Evolutionary conservation across 2,797 vertebrate species (phyloP).

Genomic region (Sebastes trivittatus): DNA sequence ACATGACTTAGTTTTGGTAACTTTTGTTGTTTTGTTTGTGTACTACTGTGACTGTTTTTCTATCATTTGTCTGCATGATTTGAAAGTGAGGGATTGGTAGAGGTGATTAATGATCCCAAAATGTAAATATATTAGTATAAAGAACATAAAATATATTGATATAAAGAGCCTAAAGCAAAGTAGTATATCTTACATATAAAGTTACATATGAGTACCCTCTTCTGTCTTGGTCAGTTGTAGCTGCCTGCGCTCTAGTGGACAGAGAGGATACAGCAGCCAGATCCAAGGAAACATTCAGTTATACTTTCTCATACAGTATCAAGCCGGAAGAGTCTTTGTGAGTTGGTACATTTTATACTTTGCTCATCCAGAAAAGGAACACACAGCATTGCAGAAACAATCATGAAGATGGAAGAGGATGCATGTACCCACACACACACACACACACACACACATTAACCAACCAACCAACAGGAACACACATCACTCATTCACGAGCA

Average conservation of each 20-base stretch:
- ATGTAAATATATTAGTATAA: neutral
- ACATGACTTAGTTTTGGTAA: neutral
- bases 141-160: too few species aligned
- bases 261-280: constrained; percentile 13
- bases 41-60: neutral
- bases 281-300: neutral
- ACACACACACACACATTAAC: neutral
- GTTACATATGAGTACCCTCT: neutral
- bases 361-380: neutral
- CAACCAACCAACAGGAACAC: neutral
- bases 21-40: neutral
- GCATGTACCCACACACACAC: neutral
- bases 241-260: constrained; percentile 68
- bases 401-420: neutral
- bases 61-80: neutral
- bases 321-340: neutral
- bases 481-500: constrained; percentile 1
- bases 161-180: neutral
- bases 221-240: constrained; percentile 4
- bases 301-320: neutral
- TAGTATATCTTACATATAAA: neutral
- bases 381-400: neutral
- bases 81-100: rapidly evolving
- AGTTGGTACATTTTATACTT: neutral
- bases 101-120: neutral